phyloP scores from a whole-genome alignment of 2,888 invertebrate species.

The Drosophila cognata region DNA sequence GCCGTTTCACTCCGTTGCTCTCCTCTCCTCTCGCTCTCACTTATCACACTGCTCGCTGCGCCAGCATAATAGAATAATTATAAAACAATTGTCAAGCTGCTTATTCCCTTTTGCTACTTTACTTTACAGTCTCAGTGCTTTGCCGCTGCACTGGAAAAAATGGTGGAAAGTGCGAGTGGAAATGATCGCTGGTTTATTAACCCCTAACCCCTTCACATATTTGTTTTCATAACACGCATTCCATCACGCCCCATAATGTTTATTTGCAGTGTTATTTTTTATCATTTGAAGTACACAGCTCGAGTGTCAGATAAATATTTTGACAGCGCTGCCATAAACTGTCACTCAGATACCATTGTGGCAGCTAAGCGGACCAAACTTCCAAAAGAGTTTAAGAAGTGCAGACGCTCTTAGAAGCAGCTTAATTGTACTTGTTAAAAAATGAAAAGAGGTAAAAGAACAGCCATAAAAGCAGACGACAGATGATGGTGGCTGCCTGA shows the following conservation, averaged over 20 bases:
- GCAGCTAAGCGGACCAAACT: slow-evolving; percentile 13
- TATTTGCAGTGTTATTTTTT: slow-evolving; percentile 67
- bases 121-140: slow-evolving; percentile 5
- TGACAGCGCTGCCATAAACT: slow-evolving; percentile 72
- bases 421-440: slow-evolving; percentile 17
- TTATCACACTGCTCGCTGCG: neutral
- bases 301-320: slow-evolving; percentile 77
- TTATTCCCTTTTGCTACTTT: slow-evolving; percentile 18
- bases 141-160: slow-evolving; percentile 14
- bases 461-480: neutral
- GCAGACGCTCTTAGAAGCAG: neutral
- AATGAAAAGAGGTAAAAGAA: neutral
- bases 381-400: slow-evolving; percentile 13
- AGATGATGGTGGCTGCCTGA: neutral
- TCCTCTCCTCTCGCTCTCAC: neutral
- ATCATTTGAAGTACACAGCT: slow-evolving; percentile 55
- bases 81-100: slow-evolving; percentile 73
- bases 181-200: slow-evolving; percentile 44
- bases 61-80: slow-evolving; percentile 69
- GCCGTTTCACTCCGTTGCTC: slow-evolving; percentile 21
- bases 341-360: slow-evolving; percentile 37
- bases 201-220: slow-evolving; percentile 38
- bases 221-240: slow-evolving; percentile 25
- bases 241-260: slow-evolving; percentile 53
- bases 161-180: slow-evolving; percentile 26